phyloP scores from a whole-genome alignment of 2,888 invertebrate genomes.

The Ennomos quercinarius region DNA sequence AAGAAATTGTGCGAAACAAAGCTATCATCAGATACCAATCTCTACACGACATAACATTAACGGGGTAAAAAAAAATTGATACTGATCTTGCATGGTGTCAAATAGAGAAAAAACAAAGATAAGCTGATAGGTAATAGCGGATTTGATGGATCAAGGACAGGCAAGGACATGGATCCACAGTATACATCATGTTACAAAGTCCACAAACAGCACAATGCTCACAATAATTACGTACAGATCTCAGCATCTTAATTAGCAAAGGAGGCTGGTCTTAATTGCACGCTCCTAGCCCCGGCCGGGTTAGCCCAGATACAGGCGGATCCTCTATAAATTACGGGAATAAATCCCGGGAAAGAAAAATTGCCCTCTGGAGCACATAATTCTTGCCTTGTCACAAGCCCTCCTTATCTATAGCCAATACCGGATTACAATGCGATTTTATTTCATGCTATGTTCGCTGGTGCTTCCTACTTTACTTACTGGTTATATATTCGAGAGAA shows the following conservation, averaged over 20 bases:
- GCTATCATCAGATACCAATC: slow-evolving; percentile 25
- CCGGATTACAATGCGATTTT: slow-evolving; percentile 86
- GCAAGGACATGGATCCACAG: no score
- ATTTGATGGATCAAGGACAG: no score
- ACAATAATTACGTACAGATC: slow-evolving; percentile 31
- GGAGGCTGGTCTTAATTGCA: slow-evolving; percentile 77
- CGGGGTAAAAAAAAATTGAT: no score
- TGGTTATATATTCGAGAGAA: slow-evolving; percentile 18
- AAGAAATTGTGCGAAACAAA: slow-evolving; percentile 24
- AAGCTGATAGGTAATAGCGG: no score
- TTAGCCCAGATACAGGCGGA: slow-evolving; percentile 84
- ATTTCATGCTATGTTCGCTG: slow-evolving; percentile 77
- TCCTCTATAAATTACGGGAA: slow-evolving; percentile 85
- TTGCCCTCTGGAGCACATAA: slow-evolving; percentile 86
- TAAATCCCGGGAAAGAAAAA: slow-evolving; percentile 85
- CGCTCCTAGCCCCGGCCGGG: slow-evolving; percentile 67
- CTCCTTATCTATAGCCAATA: slow-evolving; percentile 85
- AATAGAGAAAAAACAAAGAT: no score
- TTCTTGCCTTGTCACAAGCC: slow-evolving; percentile 86
- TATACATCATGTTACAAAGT: no score
- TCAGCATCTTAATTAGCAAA: slow-evolving; percentile 63
- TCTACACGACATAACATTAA: slow-evolving; percentile 14
- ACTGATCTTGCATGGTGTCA: no score
- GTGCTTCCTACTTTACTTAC: slow-evolving; percentile 51
- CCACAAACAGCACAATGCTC: slow-evolving; percentile 1